Conservation (phyloP, 2,888 invertebrate genomes). For the Gasteruption jaculator region DNA sequence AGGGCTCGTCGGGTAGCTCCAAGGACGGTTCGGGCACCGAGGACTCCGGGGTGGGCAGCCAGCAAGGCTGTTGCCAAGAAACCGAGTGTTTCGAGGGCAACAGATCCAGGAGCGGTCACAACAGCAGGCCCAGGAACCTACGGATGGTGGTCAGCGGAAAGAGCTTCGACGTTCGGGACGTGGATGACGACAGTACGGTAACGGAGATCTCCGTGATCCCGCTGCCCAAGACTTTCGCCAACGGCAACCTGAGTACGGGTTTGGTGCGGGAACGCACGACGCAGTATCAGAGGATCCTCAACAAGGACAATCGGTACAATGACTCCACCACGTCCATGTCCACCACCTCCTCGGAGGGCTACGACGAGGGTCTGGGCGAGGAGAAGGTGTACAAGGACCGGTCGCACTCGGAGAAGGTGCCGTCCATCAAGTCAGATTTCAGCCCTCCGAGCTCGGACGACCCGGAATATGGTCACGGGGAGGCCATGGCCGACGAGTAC, state of each 20-base stretch:
- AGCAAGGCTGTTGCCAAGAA: conserved; percentile 41
- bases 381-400: conserved; percentile 70
- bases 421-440: conserved; percentile 43
- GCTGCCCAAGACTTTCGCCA: conserved; percentile 54
- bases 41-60: conserved; percentile 62
- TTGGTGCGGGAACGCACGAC: conserved; percentile 53
- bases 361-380: conserved; percentile 60
- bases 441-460: conserved; percentile 56
- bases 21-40: conserved; percentile 62
- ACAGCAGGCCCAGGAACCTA: conserved; percentile 63
- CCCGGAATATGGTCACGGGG: conserved; percentile 59
- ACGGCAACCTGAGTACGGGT: conserved; percentile 45
- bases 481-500: conserved; percentile 62
- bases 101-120: conserved; percentile 33
- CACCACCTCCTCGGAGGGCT: conserved; percentile 49
- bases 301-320: conserved; percentile 45
- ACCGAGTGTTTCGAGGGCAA: conserved; percentile 45
- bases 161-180: conserved; percentile 71
- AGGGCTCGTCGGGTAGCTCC: conserved; percentile 54
- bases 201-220: conserved; percentile 64
- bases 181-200: conserved; percentile 62
- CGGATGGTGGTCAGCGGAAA: conserved; percentile 72
- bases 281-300: conserved; percentile 53
- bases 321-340: conserved; percentile 48
- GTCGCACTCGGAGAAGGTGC: conserved; percentile 57